Base-by-base conservation (phyloP, 2,113 vertebrate species). In the Trochalopteron elliotii region DNA sequence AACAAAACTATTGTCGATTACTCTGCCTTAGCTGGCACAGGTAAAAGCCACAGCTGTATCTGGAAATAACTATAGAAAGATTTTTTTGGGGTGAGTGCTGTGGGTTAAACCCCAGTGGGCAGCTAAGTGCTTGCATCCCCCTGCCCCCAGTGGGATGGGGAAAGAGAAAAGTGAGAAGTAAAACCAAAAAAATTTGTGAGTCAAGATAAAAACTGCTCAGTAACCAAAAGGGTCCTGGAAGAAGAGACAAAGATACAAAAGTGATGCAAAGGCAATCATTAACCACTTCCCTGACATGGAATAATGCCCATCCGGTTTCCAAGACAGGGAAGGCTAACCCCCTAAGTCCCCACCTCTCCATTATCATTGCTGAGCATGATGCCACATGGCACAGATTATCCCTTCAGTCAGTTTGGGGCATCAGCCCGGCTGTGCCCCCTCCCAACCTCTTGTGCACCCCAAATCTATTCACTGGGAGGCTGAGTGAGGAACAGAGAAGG, bases 121-220 rank as follows among this genome's bases (percentile, higher is more conserved):
- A 42, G n/a, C 11, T 22, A 71, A 52, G 33, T 3, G 4, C 27
- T 55, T 5, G 0, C n/a, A 39, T 16, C 9, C 19, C 22, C 3
- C 28, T 4, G 2, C 1, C 2, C 28, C 7, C 19, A 27, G 33
- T 5, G 25, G 23, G 27, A 61, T 14, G 10, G 5, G 13, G 21
- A 37, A 63, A 63, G 37, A 75, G 30, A 45, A 79, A 71, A 75
- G 22, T 15, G 60, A 35, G 18, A 39, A 45, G 24, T 42, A 52
- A 77, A 94, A 53, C 12, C 12, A 89, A 67, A 50, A 74, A 49
- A 61, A 49, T 3, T 7, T 33, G 16, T 8, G 23, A 13, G 8
- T 45, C 16, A 35, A 44, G 53, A 49, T 13, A 59, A 72, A 68
- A 81, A 82, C 8, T 39, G 20, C 49, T 82, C 12, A 69, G 37